Base-by-base conservation (phyloP, 2,888 invertebrate genomes). In the Ophion ellenae region DNA sequence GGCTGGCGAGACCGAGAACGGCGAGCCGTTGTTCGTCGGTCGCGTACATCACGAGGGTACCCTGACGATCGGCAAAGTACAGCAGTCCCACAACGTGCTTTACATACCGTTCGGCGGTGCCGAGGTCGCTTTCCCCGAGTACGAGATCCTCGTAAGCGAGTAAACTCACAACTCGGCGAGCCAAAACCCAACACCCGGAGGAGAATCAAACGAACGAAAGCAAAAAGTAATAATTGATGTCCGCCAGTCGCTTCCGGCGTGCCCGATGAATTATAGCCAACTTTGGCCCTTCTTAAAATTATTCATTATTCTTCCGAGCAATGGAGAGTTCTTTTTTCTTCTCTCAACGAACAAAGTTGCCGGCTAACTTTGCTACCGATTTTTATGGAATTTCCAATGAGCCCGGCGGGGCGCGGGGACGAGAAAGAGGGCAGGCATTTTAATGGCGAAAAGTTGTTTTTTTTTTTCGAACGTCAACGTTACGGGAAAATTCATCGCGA, bases 101-200 rank as follows among this genome's bases (percentile, higher is more conserved):
- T 98, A 98, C 95, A 97, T 98, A 94, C 96, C 98, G 17, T 98
- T 96, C 92, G 97, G 95, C 0, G 98, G 98, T 66, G 95, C 96
- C 90, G 98, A 98, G 93, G 93, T 97, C 81, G 96, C 96, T 73
- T 97, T 96, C 95, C 95, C 96, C n/a, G 97, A 97, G 75, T 98
- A 97, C 92, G 98, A 98, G 95, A 95, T 98, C 89, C 96, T 98
- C 83, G 94, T 96, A 83, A 93, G 93, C 85, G 94, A 94, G 91
- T 93, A 90, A 91, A 83, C 67, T 59, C 40, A 45, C 20, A 2
- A 0, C 14, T 20, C 36, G 40, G 59, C 32, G 57, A 57, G 17
- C 57, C 14, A n/a, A 14, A 57, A 57, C 5, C 17, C n/a, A 57
- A 14, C 57, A 53, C 47, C 47, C 36, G n/a, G 24, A 47, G 17